Percentiles rank a stretch among this genome's conserved stretches.
Conservation (phyloP, 1,140 invertebrate genomes). For the Magallana angulata region DNA sequence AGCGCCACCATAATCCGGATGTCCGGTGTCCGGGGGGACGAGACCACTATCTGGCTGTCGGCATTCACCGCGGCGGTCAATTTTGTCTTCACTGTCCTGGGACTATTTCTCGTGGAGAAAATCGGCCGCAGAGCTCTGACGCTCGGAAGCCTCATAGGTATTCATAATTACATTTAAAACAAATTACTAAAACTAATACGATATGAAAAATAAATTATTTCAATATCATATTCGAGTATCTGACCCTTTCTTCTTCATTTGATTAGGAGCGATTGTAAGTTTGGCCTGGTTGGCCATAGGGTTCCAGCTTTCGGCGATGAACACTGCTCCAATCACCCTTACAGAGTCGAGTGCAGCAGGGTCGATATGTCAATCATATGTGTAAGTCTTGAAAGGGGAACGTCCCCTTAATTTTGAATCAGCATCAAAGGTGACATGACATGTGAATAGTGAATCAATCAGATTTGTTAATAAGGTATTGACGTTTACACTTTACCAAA, state of each 20-base stretch:
- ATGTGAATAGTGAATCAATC: too few species aligned
- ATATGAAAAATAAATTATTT: too few species aligned
- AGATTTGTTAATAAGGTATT: not conserved
- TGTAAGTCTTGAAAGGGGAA: slow-evolving; percentile 54
- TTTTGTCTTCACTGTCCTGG: slow-evolving; percentile 83
- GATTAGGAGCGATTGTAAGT: slow-evolving; percentile 80
- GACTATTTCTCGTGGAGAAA: slow-evolving; percentile 83
- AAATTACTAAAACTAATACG: too few species aligned
- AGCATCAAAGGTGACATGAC: too few species aligned
- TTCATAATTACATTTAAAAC: slow-evolving; percentile 22
- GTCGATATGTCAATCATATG: slow-evolving; percentile 66
- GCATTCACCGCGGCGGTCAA: slow-evolving; percentile 82
- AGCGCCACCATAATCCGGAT: slow-evolving; percentile 85
- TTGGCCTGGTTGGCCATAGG: slow-evolving; percentile 80
- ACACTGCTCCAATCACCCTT: slow-evolving; percentile 78
- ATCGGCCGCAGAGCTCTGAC: slow-evolving; percentile 83
- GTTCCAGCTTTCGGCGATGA: slow-evolving; percentile 80
- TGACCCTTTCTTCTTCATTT: too few species aligned
- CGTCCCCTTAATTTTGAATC: too few species aligned
- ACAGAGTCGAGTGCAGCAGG: slow-evolving; percentile 59
- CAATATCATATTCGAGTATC: too few species aligned
- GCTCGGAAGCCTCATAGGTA: slow-evolving; percentile 81
- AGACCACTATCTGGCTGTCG: slow-evolving; percentile 84
- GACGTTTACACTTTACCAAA: not conserved
- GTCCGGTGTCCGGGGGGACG: slow-evolving; percentile 82